These are phyloP conservation scores for Arizona elegans DNA, from an alignment of 2,113 vertebrate species.

Conservation along the genomic window DNA sequence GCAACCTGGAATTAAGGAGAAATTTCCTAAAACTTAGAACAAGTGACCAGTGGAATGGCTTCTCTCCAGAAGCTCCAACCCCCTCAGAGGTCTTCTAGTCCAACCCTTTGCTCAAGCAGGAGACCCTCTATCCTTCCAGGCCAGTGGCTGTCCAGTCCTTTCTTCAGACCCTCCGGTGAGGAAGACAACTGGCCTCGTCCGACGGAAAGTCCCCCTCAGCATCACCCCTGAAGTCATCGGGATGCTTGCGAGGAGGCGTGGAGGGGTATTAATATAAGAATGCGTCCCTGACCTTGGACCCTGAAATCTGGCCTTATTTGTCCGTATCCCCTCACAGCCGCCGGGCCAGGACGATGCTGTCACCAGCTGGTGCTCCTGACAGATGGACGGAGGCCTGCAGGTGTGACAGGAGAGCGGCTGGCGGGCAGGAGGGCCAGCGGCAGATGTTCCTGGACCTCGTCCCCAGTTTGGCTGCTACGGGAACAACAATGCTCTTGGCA, in stretches of 20 bases:
- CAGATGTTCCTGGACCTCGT: accelerated
- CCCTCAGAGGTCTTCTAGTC: too few relatives aligned
- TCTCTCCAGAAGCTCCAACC: too few relatives aligned
- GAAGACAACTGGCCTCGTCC: constrained; percentile 51
- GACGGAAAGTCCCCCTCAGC: constrained; percentile 70
- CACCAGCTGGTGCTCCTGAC: constrained; percentile 66
- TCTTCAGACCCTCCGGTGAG: too few relatives aligned
- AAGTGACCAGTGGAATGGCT: too few relatives aligned
- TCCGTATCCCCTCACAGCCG: constrained; percentile 54
- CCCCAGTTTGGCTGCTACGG: too few relatives aligned
- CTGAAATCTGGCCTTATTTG: constrained; percentile 67
- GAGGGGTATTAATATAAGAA: constrained; percentile 76
- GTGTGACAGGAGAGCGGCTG: accelerated
- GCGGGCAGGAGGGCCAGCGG: constrained; percentile 3
- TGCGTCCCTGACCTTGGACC: constrained; percentile 63
- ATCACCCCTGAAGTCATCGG: constrained; percentile 70
- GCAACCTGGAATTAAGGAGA: too few relatives aligned
- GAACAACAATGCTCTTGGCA: neutral
- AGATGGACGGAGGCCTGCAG: constrained; percentile 33
- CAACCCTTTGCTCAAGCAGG: too few relatives aligned
- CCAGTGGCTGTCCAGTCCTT: too few relatives aligned
- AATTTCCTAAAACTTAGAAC: too few relatives aligned
- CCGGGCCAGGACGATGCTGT: constrained; percentile 55
- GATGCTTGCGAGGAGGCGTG: constrained; percentile 61
- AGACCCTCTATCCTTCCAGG: too few relatives aligned